Evolutionary conservation across 2,797 vertebrate species (phyloP).

Genomic region (Thamnophis elegans): DNA sequence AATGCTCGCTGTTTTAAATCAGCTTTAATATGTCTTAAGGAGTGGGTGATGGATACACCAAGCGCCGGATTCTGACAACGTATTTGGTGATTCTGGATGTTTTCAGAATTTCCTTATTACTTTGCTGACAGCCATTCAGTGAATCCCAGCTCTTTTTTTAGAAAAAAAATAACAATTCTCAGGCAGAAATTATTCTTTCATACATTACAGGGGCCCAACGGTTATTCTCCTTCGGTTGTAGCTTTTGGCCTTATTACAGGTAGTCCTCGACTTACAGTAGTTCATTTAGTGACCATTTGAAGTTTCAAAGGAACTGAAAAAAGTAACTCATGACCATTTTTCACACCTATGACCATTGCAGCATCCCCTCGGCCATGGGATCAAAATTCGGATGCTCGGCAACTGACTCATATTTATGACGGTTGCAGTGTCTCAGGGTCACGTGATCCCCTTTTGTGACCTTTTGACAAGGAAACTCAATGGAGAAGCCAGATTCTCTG

Average conservation of each 20-base stretch:
- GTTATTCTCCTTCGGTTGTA: background rate
- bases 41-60: conserved; percentile 70
- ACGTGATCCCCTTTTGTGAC: background rate
- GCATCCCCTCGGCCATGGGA: background rate
- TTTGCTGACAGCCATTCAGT: rapidly evolving
- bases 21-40: conserved; percentile 79
- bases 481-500: background rate
- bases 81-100: conserved; percentile 35
- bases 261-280: background rate
- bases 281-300: background rate
- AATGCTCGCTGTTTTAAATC: conserved; percentile 72
- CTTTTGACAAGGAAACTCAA: background rate
- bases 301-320: background rate
- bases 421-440: background rate
- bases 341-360: background rate
- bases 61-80: conserved; percentile 55
- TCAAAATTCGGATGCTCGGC: background rate
- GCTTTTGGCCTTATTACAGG: background rate
- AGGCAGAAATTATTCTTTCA: background rate
- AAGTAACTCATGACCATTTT: background rate
- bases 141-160: background rate
- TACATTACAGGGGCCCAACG: background rate
- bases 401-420: background rate
- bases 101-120: conserved; percentile 21
- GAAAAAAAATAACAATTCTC: background rate